These are phyloP conservation scores for Balanococcus diminutus DNA, from an alignment of 2,888 invertebrate genomes.

Conservation along the genomic window DNA sequence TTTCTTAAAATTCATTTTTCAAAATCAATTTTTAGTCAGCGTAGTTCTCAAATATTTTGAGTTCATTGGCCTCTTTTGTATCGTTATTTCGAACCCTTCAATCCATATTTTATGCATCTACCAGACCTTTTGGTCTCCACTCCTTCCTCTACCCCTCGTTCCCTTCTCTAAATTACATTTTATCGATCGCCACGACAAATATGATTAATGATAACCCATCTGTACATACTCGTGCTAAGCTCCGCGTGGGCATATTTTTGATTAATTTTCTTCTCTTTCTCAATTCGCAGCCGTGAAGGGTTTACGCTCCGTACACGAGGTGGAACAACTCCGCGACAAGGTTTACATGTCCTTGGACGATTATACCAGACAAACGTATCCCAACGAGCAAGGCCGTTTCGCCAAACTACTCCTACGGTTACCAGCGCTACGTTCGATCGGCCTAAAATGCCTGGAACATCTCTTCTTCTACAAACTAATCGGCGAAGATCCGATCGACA, in stretches of 20 bases:
- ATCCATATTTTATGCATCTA: no score
- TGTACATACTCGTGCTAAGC: not conserved
- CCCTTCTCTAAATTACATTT: no score
- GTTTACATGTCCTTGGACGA: constrained; percentile 95
- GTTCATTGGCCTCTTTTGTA: no score
- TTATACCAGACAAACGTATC: constrained; percentile 85
- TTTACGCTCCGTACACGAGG: constrained; percentile 78
- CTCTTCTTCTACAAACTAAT: constrained; percentile 92
- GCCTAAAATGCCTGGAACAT: constrained; percentile 92
- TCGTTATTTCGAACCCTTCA: no score
- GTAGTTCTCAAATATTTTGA: no score
- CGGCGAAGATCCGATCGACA: constrained; percentile 83
- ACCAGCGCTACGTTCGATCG: constrained; percentile 88
- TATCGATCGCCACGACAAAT: not conserved
- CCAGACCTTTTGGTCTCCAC: no score
- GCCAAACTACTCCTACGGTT: constrained; percentile 89
- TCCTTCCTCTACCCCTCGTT: no score
- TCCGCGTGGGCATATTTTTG: no score
- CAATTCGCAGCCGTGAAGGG: constrained; percentile 79
- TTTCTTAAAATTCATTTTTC: no score
- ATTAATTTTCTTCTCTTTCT: constrained; percentile 34
- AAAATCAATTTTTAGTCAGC: no score
- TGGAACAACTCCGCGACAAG: constrained; percentile 89
- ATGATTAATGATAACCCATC: not conserved
- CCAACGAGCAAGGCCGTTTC: constrained; percentile 91